These are phyloP conservation scores for Streptopelia turtur DNA, from an alignment of 2,797 vertebrate species.

Conservation along the genomic window DNA sequence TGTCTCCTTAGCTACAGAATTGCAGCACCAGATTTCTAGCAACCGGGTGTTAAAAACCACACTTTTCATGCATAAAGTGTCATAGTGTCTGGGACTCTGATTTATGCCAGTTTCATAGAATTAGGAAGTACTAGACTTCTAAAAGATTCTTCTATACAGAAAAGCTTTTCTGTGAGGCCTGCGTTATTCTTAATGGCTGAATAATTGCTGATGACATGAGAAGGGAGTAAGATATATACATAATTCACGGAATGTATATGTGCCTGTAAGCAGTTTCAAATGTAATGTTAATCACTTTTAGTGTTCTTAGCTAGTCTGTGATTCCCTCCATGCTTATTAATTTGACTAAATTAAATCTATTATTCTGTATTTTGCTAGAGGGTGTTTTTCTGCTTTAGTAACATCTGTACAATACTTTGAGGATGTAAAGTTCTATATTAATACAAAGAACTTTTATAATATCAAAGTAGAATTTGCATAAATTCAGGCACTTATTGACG, in stretches of 20 bases:
- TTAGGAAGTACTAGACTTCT: neutral
- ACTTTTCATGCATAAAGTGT: rapidly evolving
- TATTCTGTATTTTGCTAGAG: neutral
- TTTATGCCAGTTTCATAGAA: neutral
- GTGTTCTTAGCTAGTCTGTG: neutral
- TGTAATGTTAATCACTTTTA: neutral
- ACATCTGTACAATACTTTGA: neutral
- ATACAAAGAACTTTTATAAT: neutral
- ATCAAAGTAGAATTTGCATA: neutral
- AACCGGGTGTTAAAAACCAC: neutral
- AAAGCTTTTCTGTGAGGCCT: neutral
- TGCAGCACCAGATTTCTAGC: neutral
- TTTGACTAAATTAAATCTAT: neutral
- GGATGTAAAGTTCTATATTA: neutral
- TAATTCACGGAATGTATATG: neutral
- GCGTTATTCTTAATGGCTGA: neutral
- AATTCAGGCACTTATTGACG: neutral
- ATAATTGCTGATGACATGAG: neutral
- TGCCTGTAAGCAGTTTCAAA: neutral
- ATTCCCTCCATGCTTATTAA: neutral
- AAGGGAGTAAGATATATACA: neutral
- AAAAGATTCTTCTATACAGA: neutral
- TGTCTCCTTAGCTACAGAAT: neutral
- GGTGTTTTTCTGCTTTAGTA: neutral
- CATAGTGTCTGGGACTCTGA: neutral